Evolutionary conservation across 1,140 invertebrate species (phyloP), one percentile per base, ranked within the genome.

Genomic region (Caenorhabditis remanei): DNA sequence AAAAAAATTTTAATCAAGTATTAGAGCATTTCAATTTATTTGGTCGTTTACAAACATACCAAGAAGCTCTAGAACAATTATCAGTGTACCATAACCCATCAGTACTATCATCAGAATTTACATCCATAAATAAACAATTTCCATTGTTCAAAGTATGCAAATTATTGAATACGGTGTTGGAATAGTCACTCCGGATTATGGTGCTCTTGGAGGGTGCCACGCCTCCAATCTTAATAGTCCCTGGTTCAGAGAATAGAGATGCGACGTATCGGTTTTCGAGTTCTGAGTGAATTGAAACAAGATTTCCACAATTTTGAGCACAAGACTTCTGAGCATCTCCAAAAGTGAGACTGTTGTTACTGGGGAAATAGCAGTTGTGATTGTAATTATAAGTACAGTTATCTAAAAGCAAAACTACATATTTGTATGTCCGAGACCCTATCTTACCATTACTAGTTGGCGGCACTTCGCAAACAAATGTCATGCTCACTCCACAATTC

Each of bases 281-380:
- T 63, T 63, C 61, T 13, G 61, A 63, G 32, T 63, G 61, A 32
- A 63, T 63, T 9, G 61, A 63, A 11, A 63, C 61, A 11, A 63
- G 24, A 21, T 63, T 32, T 63, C 21, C 24, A 32, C 61, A 63
- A 9, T 19, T 21, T 40, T 40, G 6, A 11, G 24, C 21, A 63
- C 61, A 63, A 13, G 61, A 7, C 0, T 11, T 7, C 0, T 63
- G 61, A 63, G 21, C 24, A 14, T 63, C 21, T 7, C 21, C 9
- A 13, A 63, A 63, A 13, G 21, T 21, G 4, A 13, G 9, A 3
- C 6, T 8, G 24, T 21, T 63, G 9, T 24, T 19, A 32, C 2
- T 63, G 24, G n/a, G 21, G 13, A 21, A 32, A 63, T 63, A 63
- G 61, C 61, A 63, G 24, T 63, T 19, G 13, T 63, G 61, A 11